Conservation (phyloP, 2,888 invertebrate species). For the Prosapia bicincta region DNA sequence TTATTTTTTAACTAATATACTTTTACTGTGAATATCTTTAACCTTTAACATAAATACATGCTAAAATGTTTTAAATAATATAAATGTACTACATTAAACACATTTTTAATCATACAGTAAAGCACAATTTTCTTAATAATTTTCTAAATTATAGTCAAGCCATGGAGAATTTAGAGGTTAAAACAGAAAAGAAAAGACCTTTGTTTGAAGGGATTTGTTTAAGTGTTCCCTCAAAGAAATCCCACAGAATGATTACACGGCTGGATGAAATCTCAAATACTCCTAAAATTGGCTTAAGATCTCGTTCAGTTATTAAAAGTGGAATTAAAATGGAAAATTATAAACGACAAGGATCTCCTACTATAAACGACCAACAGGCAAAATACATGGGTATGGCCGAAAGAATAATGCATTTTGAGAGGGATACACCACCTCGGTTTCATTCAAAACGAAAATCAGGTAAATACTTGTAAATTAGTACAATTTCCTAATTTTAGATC, state of each 20-base stretch:
- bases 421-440: conserved; percentile 58
- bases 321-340: conserved; percentile 15
- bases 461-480: too few relatives aligned
- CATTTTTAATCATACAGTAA: neutral
- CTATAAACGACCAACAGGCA: conserved; percentile 14
- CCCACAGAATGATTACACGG: conserved; percentile 33
- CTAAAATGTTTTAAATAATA: neutral
- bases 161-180: conserved; percentile 7
- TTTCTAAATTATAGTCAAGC: neutral
- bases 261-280: conserved; percentile 29
- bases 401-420: conserved; percentile 54
- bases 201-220: conserved; percentile 29
- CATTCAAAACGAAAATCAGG: conserved; percentile 37
- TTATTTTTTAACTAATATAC: too few relatives aligned
- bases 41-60: too few relatives aligned
- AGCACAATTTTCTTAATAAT: neutral
- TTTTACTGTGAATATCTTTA: too few relatives aligned
- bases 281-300: conserved; percentile 29
- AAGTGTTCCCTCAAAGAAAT: conserved; percentile 23
- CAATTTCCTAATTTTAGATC: too few relatives aligned
- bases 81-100: neutral
- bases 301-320: conserved; percentile 28
- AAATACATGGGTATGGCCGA: conserved; percentile 60
- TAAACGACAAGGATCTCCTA: conserved; percentile 27
- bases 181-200: conserved; percentile 18